Evolutionary conservation across 2,113 vertebrate genomes (phyloP).

Genomic region (Benitochromis conjunctus): DNA sequence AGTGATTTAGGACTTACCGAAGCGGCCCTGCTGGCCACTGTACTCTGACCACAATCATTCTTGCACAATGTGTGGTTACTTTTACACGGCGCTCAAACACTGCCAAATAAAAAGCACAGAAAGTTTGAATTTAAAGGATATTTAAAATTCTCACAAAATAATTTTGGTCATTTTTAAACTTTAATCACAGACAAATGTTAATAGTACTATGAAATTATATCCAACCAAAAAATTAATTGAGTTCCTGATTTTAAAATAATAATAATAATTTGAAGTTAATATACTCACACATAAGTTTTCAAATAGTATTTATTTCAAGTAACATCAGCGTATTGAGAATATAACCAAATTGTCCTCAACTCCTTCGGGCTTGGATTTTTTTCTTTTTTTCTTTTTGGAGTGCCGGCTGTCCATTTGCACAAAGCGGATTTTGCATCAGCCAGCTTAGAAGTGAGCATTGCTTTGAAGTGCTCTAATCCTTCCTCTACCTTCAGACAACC

Average conservation of each 20-base stretch:
- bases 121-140: not conserved
- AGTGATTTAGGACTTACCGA: slow-evolving; percentile 63
- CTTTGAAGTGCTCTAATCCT: slow-evolving; percentile 76
- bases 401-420: slow-evolving; percentile 59
- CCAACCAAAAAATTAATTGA: not conserved
- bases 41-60: slow-evolving; percentile 38
- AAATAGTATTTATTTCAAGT: slow-evolving; percentile 9
- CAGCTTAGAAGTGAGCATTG: slow-evolving; percentile 65
- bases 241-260: not conserved
- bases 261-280: not conserved
- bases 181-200: not conserved
- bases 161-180: not conserved
- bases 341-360: slow-evolving; percentile 23
- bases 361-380: slow-evolving; percentile 9
- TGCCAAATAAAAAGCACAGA: not conserved
- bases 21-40: slow-evolving; percentile 28
- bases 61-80: not conserved
- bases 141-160: not conserved
- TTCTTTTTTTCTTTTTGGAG: slow-evolving; percentile 26
- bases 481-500: slow-evolving; percentile 73
- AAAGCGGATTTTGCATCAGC: slow-evolving; percentile 72
- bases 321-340: not conserved
- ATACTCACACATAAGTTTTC: not conserved
- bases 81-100: not conserved
- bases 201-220: not conserved